These are phyloP conservation scores for Nerophis ophidion DNA, from an alignment of 2,113 vertebrate genomes.

Conservation along the genomic window DNA sequence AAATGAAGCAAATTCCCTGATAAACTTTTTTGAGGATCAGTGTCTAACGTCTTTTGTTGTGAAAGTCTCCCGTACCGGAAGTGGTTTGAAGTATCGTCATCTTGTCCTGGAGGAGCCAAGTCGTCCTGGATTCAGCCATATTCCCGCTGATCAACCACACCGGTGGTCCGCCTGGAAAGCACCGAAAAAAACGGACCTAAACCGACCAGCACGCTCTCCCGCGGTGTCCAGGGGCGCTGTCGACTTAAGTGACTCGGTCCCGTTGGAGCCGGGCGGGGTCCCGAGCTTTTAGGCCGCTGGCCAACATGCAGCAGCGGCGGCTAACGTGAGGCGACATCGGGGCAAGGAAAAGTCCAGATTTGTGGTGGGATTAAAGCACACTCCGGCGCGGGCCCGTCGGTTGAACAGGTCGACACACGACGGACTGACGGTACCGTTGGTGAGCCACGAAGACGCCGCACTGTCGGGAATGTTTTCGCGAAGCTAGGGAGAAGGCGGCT, in stretches of 20 bases:
- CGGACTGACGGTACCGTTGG: conserved; percentile 15
- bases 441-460: conserved; percentile 2
- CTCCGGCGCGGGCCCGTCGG: conserved; percentile 12
- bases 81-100: rapidly evolving
- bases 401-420: conserved; percentile 20
- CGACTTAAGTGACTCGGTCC: not conserved
- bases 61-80: conserved; percentile 24
- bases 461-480: conserved; percentile 64
- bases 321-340: conserved; percentile 43
- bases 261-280: conserved; percentile 11
- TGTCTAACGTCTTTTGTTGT: conserved; percentile 27
- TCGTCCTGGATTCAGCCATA: conserved; percentile 53
- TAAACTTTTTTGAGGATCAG: not conserved
- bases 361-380: conserved; percentile 52
- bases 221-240: not conserved
- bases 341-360: conserved; percentile 61
- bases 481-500: conserved; percentile 53
- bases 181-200: not conserved
- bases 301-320: conserved; percentile 47
- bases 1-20: not conserved
- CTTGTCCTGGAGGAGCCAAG: conserved; percentile 7
- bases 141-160: conserved; percentile 41
- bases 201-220: not conserved
- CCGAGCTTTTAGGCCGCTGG: conserved; percentile 13
- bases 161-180: conserved; percentile 23